Conservation (phyloP, 2,797 vertebrate species). For the Sebastes vulpes region DNA sequence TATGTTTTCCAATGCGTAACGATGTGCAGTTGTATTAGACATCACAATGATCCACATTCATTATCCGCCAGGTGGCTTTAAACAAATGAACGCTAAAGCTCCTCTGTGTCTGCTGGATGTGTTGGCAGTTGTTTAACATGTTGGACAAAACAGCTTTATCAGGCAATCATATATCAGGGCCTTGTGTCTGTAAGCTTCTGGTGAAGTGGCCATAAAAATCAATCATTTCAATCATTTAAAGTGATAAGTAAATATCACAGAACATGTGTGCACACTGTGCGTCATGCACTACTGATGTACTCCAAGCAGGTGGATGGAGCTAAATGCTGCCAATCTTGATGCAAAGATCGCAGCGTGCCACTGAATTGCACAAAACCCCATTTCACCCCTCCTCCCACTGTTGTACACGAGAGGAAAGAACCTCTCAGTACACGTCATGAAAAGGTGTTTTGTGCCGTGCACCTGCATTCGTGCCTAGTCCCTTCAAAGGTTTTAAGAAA, state of each 20-base stretch:
- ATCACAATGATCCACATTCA: neutral
- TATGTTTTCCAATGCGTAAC: neutral
- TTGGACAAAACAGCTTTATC: neutral
- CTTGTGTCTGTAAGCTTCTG: neutral
- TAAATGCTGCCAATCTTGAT: neutral
- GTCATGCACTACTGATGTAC: neutral
- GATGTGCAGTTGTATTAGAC: neutral
- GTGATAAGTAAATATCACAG: neutral
- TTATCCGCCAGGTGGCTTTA: neutral
- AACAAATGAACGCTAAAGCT: neutral
- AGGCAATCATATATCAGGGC: neutral
- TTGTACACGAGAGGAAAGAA: neutral
- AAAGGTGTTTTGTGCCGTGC: neutral
- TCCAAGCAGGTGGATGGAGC: neutral
- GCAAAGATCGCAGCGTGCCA: neutral
- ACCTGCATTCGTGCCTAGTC: neutral
- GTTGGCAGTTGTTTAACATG: neutral
- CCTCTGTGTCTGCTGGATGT: neutral
- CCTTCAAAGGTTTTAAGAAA: neutral
- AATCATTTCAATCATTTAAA: neutral
- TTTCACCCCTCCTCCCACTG: neutral
- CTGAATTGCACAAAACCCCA: neutral
- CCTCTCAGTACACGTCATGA: neutral
- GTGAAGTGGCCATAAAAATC: neutral
- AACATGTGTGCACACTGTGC: neutral